Conservation (phyloP, 2,797 vertebrate species). For the Rousettus madagascariensis region DNA sequence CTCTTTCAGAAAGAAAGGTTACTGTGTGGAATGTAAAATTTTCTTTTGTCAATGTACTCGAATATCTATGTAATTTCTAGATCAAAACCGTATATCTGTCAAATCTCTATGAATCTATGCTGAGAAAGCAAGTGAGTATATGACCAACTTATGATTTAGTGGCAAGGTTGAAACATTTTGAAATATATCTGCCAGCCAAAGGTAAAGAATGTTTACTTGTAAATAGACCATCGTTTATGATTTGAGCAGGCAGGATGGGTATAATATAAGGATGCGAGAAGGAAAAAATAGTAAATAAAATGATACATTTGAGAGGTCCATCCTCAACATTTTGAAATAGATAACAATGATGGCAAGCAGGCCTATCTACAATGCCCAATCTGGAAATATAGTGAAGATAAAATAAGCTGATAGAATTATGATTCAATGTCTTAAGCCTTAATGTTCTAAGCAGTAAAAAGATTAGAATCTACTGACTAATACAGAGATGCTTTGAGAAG, state of each 20-base stretch:
- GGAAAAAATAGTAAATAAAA: neutral
- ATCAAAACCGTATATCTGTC: neutral
- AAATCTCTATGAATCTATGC: neutral
- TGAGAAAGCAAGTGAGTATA: neutral
- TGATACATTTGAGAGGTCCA: neutral
- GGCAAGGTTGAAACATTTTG: neutral
- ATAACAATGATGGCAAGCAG: neutral
- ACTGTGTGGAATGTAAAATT: neutral
- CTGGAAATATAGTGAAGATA: neutral
- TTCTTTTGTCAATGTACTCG: neutral
- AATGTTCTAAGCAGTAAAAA: neutral
- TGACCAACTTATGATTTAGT: neutral
- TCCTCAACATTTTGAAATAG: neutral
- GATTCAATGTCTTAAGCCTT: neutral
- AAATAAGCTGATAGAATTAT: neutral
- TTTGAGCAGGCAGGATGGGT: neutral
- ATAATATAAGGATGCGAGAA: neutral
- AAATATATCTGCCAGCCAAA: neutral
- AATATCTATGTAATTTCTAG: neutral
- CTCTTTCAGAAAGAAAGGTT: neutral
- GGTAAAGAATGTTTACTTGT: neutral
- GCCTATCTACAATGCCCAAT: fast-evolving
- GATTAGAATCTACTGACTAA: neutral
- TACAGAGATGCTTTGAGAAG: neutral
- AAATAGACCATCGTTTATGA: neutral